A percentile compares a stretch with the other conserved stretches of the same genome.
phyloP scores from a whole-genome alignment of 2,113 vertebrate genomes.

The Polypterus bichir region DNA sequence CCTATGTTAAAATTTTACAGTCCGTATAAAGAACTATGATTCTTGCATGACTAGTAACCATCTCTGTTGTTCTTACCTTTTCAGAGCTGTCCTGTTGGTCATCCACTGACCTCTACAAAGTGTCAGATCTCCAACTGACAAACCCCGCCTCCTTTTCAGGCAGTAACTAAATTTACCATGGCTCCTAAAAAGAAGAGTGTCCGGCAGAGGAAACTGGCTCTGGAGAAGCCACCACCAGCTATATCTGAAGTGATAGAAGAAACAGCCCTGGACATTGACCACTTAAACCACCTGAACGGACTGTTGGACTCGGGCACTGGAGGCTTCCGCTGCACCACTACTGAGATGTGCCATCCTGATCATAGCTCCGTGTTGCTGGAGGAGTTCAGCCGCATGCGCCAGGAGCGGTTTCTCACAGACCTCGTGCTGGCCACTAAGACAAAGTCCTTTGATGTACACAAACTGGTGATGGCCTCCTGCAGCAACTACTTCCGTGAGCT shows the following conservation, averaged over 20 bases:
- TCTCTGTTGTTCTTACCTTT: too few relatives aligned
- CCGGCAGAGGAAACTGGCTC: slow-evolving; percentile 37
- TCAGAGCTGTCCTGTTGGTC: slow-evolving; percentile 1
- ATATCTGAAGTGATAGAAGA: slow-evolving; percentile 45
- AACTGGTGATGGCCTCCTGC: slow-evolving; percentile 59
- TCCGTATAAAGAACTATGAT: too few relatives aligned
- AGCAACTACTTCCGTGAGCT: slow-evolving; percentile 59
- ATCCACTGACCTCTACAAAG: background rate
- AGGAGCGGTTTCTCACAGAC: slow-evolving; percentile 63
- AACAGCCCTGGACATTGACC: slow-evolving; percentile 51
- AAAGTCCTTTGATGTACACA: slow-evolving; percentile 66
- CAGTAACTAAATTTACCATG: slow-evolving; percentile 30
- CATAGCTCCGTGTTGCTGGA: slow-evolving; percentile 56
- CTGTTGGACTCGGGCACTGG: slow-evolving; percentile 42
- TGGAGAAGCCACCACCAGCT: slow-evolving; percentile 34
- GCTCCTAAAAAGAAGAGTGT: slow-evolving; percentile 65
- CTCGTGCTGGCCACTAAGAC: slow-evolving; percentile 64
- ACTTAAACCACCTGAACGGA: slow-evolving; percentile 49
- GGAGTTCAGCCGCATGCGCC: slow-evolving; percentile 61
- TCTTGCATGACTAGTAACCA: too few relatives aligned
- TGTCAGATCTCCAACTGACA: background rate
- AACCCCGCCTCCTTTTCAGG: background rate
- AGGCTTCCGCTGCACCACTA: slow-evolving; percentile 41
- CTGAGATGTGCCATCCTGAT: slow-evolving; percentile 38
- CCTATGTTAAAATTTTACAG: too few relatives aligned